A percentile compares a stretch with the other conserved stretches of the same genome.
Conservation (phyloP, 2,113 vertebrate species). For the Pomatostomus ruficeps region DNA sequence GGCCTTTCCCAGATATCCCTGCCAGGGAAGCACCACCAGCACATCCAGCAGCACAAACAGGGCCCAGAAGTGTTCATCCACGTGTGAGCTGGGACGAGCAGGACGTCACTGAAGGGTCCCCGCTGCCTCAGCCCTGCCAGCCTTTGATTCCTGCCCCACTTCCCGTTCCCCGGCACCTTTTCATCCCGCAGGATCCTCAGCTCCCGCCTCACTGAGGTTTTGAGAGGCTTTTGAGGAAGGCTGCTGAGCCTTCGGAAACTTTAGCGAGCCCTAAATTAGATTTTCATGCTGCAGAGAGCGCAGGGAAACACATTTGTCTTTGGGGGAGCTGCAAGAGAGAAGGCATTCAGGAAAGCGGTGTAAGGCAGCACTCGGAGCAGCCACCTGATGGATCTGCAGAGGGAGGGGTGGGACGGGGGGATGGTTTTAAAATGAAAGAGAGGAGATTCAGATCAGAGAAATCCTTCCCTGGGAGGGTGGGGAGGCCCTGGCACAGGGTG, state of each 20-base stretch:
- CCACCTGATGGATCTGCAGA: neutral
- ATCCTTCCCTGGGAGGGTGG: neutral
- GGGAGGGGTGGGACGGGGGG: neutral
- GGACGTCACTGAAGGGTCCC: neutral
- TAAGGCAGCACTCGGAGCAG: rapidly evolving
- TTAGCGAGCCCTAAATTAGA: neutral
- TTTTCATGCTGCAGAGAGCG: neutral
- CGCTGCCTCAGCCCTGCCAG: neutral
- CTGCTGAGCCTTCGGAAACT: conserved; percentile 17
- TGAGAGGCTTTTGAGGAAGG: neutral
- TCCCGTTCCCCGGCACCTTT: neutral
- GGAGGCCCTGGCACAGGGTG: neutral
- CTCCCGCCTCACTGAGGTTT: neutral
- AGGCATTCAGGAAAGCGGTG: neutral
- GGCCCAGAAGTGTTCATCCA: too few species aligned
- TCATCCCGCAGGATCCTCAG: neutral
- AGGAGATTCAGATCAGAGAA: neutral
- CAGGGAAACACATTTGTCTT: neutral
- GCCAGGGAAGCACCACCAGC: neutral
- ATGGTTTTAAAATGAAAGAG: neutral
- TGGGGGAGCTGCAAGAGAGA: neutral
- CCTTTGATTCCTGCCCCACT: neutral
- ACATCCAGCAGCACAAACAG: neutral
- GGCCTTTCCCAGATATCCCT: rapidly evolving
- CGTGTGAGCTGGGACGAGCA: neutral